Evolutionary conservation across 2,888 invertebrate species (phyloP).

Genomic region (Notodromas monacha): DNA sequence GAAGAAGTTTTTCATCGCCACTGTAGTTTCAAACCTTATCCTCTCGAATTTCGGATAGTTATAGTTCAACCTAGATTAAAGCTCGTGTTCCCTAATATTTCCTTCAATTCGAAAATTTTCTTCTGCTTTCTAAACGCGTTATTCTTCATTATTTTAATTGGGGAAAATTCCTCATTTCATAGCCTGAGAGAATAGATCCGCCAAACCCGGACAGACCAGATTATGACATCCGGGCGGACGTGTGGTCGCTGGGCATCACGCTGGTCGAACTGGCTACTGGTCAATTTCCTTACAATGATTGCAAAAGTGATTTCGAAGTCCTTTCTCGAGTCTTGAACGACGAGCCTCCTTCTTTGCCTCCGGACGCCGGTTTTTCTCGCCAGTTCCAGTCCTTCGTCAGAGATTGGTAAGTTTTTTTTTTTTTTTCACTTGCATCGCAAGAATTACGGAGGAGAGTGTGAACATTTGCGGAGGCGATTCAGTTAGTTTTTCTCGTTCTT

Average conservation of each 20-base stretch:
- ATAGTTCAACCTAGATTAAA: no score
- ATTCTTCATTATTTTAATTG: neutral
- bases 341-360: constrained; percentile 53
- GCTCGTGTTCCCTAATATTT: constrained; percentile 6
- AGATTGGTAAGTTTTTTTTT: constrained; percentile 35
- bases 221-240: constrained; percentile 95
- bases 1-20: no score
- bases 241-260: constrained; percentile 92
- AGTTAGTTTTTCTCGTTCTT: no score
- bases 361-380: constrained; percentile 35
- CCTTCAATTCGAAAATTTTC: neutral
- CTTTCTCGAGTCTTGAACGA: constrained; percentile 62
- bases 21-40: no score
- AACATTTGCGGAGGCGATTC: no score
- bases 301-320: constrained; percentile 90
- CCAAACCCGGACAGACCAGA: constrained; percentile 67
- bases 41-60: no score
- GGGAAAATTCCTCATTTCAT: constrained; percentile 10
- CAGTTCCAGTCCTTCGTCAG: constrained; percentile 69
- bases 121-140: no score
- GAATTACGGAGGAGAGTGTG: no score
- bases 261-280: constrained; percentile 87
- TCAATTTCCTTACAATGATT: constrained; percentile 58
- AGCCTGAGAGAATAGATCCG: constrained; percentile 90
- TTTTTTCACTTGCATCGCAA: no score